Evolutionary conservation across 2,113 vertebrate species (phyloP).

Genomic region (Stegostoma tigrinum): DNA sequence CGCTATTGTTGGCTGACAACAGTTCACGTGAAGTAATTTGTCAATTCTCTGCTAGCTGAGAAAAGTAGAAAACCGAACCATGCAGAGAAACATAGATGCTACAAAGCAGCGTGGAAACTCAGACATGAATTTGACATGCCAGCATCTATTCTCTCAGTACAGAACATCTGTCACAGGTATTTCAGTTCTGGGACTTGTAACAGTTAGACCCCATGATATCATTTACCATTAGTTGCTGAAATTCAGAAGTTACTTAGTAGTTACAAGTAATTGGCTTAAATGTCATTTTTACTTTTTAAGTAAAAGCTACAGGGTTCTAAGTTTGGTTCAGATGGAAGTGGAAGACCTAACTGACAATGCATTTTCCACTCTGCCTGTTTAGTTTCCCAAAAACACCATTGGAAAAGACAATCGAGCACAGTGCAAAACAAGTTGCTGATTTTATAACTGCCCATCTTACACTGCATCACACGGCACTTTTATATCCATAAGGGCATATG

Average conservation of each 20-base stretch:
- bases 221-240: not conserved
- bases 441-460: not conserved
- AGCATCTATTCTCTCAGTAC: not conserved
- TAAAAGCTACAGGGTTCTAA: not conserved
- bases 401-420: not conserved
- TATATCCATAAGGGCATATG: not conserved
- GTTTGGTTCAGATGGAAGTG: not conserved
- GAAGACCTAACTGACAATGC: not conserved
- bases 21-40: slow-evolving; percentile 24
- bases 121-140: not conserved
- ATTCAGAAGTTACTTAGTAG: not conserved
- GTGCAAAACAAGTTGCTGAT: not conserved
- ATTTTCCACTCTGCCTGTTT: not conserved
- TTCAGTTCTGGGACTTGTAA: not conserved
- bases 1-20: slow-evolving; percentile 14
- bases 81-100: slow-evolving; percentile 1
- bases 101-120: not conserved
- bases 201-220: not conserved
- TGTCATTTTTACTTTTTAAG: not conserved
- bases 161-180: slow-evolving; percentile 11
- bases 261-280: not conserved
- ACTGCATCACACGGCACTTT: no score
- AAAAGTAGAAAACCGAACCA: slow-evolving; percentile 9
- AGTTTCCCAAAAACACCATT: not conserved
- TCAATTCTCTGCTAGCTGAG: not conserved